Evolutionary conservation across 2,113 vertebrate species (phyloP), one percentile per base, ranked within the genome.

Genomic region (Semicossyphus pulcher): DNA sequence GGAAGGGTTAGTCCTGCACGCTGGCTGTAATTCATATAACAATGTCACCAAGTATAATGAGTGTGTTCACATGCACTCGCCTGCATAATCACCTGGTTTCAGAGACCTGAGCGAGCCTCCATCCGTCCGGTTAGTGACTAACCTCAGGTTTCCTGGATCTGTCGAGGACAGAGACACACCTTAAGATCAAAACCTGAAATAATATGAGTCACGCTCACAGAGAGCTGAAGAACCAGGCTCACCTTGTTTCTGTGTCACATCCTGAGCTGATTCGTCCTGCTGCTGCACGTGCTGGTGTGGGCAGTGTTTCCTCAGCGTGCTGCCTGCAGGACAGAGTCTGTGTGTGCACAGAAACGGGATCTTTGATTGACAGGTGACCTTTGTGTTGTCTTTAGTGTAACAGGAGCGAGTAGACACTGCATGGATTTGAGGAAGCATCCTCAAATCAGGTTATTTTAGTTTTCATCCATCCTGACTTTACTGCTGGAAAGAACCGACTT

Each of bases 351-450:
- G 11, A 57, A 41, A 49, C 32, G 4, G 5, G 9, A n/a, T 7
- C 10, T 59, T 18, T 72, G 54, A 53, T 20, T 32, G 45, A 49
- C 64, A 31, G 31, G 21, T 36, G 63, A 49, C 37, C 45, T 54
- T 45, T 47, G n/a, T n/a, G n/a, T n/a, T n/a, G n/a, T n/a, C n/a
- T n/a, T n/a, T n/a, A n/a, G n/a, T n/a, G n/a, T n/a, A n/a, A n/a
- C n/a, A n/a, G n/a, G n/a, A n/a, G n/a, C n/a, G n/a, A n/a, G n/a
- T n/a, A n/a, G n/a, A n/a, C n/a, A n/a, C n/a, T n/a, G n/a, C n/a
- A n/a, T n/a, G n/a, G n/a, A n/a, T n/a, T n/a, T n/a, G n/a, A n/a
- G n/a, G n/a, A n/a, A n/a, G n/a, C n/a, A n/a, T n/a, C n/a, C n/a
- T n/a, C n/a, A n/a, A n/a, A n/a, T n/a, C n/a, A n/a, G n/a, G n/a